Evolutionary conservation across 2,888 invertebrate species (phyloP).

Genomic region (Scelioninae gen. 2): DNA sequence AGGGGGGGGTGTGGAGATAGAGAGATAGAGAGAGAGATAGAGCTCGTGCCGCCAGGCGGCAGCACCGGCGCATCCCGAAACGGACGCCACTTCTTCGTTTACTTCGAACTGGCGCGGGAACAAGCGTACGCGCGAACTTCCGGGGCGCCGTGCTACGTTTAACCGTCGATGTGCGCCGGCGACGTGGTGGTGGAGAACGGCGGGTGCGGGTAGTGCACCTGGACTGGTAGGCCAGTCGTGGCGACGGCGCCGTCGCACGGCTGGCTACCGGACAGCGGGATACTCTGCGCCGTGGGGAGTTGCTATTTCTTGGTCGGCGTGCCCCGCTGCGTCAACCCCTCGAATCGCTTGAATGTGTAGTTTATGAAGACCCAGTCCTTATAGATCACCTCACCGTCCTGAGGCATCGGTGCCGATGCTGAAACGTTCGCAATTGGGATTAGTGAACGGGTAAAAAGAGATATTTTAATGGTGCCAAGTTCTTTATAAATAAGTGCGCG

Average conservation of each 20-base stretch:
- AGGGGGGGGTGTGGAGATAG: conserved; percentile 43
- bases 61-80: conserved; percentile 11
- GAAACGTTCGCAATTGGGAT: no score
- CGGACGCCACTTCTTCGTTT: no score
- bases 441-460: no score
- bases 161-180: conserved; percentile 43
- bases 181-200: conserved; percentile 47
- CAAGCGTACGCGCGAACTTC: conserved; percentile 2
- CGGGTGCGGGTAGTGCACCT: conserved; percentile 68
- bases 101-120: no score
- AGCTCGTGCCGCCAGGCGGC: conserved; percentile 22
- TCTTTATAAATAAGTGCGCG: no score
- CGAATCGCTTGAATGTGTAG: conserved; percentile 99
- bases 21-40: conserved; percentile 49
- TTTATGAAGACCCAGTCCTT: conserved; percentile 99
- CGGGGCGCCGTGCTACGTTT: conserved; percentile 15
- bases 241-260: conserved; percentile 62
- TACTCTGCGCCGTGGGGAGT: conserved; percentile 58
- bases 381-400: conserved; percentile 93
- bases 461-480: no score
- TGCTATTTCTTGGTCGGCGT: conserved; percentile 85
- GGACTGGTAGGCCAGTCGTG: conserved; percentile 70
- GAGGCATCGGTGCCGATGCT: conserved; percentile 88
- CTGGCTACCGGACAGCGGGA: conserved; percentile 66
- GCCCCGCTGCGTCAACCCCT: conserved; percentile 95